Conservation (phyloP, 2,113 vertebrate genomes). For the Corythornis cristatus region DNA sequence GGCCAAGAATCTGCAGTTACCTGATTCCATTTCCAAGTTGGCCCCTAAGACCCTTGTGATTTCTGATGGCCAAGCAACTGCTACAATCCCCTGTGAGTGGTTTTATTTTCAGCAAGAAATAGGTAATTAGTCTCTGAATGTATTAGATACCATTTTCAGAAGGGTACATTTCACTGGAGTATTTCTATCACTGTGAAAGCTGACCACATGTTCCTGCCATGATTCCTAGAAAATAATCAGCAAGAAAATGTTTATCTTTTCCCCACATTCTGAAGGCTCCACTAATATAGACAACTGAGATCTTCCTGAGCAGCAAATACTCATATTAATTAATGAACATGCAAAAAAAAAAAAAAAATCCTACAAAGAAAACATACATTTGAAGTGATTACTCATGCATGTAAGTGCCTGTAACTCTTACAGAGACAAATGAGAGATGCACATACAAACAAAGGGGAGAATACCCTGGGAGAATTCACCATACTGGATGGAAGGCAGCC, state of each 20-base stretch:
- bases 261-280: neutral
- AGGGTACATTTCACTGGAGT: neutral
- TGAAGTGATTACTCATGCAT: neutral
- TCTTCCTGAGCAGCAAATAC: neutral
- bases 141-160: neutral
- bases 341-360: neutral
- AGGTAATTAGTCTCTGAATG: neutral
- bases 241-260: neutral
- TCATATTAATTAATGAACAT: neutral
- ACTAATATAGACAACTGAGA: neutral
- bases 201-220: neutral
- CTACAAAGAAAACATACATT: neutral
- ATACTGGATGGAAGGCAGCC: neutral
- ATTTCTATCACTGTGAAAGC: neutral
- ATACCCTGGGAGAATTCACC: neutral
- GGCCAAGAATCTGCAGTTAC: neutral
- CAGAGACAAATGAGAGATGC: neutral
- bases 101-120: slow-evolving; percentile 3
- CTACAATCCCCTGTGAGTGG: neutral
- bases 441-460: neutral
- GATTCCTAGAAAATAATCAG: neutral
- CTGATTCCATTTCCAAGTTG: neutral
- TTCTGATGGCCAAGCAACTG: neutral
- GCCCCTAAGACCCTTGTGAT: fast-evolving
- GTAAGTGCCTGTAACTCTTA: neutral